phyloP scores from a whole-genome alignment of 2,888 invertebrate species.

The Therioaphis trifolii region DNA sequence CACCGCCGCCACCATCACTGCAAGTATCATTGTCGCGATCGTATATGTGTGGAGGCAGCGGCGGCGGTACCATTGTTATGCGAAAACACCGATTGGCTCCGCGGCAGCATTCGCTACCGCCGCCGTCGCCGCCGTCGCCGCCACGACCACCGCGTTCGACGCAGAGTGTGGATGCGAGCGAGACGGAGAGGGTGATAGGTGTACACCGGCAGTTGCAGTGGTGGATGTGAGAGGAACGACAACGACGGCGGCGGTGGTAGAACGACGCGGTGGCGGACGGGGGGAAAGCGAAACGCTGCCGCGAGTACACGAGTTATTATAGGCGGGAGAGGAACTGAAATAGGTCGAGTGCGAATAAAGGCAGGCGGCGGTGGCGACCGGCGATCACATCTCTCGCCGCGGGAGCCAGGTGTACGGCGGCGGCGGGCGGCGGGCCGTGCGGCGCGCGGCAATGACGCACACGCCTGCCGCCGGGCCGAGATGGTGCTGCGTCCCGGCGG shows the following conservation, averaged over 20 bases:
- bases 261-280: neutral
- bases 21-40: constrained; percentile 47
- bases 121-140: neutral
- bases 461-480: constrained; percentile 60
- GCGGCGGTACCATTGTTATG: constrained; percentile 44
- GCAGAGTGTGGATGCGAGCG: constrained; percentile 4
- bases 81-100: constrained; percentile 59
- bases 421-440: neutral
- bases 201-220: neutral
- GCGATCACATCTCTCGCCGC: constrained; percentile 58
- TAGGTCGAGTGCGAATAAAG: constrained; percentile 63
- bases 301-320: constrained; percentile 60
- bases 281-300: constrained; percentile 29
- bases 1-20: neutral
- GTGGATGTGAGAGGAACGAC: neutral
- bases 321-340: constrained; percentile 47
- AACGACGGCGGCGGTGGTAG: neutral
- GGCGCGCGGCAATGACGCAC: constrained; percentile 56
- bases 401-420: constrained; percentile 51
- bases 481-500: constrained; percentile 62
- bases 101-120: constrained; percentile 14
- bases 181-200: constrained; percentile 11
- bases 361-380: constrained; percentile 39
- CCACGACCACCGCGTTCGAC: neutral
- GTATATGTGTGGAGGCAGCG: neutral